Conservation (phyloP, 1,140 invertebrate species). For the Cepaea nemoralis region DNA sequence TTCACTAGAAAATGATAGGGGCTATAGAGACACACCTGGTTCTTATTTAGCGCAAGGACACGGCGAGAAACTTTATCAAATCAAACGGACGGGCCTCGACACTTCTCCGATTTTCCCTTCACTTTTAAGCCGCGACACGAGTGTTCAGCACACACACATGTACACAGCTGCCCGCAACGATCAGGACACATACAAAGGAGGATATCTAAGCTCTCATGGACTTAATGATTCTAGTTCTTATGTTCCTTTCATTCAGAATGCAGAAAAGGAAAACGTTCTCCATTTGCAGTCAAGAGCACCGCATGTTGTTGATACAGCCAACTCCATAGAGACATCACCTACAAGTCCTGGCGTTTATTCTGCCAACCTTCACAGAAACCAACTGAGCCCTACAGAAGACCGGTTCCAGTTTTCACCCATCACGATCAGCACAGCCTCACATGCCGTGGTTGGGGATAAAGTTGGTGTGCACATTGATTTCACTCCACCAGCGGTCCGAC, state of each 20-base stretch:
- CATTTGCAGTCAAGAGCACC: background rate
- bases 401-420: constrained; percentile 1
- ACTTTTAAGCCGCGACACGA: background rate
- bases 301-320: background rate
- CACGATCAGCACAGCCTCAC: constrained; percentile 18
- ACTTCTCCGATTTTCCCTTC: background rate
- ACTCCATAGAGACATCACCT: background rate
- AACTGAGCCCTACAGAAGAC: background rate
- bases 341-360: background rate
- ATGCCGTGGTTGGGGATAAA: constrained; percentile 28
- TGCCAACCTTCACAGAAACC: constrained; percentile 15
- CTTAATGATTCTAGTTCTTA: too few species aligned
- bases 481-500: background rate
- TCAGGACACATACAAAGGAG: too few species aligned
- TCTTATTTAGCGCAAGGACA: background rate
- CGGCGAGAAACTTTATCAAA: background rate
- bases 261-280: background rate
- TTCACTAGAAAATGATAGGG: background rate
- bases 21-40: background rate
- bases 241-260: too few species aligned
- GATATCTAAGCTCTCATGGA: background rate
- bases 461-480: constrained; percentile 37
- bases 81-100: background rate
- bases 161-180: too few species aligned
- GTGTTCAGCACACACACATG: too few species aligned